These are phyloP conservation scores for Nomada flava DNA, from an alignment of 2,888 invertebrate species.

Conservation along the genomic window DNA sequence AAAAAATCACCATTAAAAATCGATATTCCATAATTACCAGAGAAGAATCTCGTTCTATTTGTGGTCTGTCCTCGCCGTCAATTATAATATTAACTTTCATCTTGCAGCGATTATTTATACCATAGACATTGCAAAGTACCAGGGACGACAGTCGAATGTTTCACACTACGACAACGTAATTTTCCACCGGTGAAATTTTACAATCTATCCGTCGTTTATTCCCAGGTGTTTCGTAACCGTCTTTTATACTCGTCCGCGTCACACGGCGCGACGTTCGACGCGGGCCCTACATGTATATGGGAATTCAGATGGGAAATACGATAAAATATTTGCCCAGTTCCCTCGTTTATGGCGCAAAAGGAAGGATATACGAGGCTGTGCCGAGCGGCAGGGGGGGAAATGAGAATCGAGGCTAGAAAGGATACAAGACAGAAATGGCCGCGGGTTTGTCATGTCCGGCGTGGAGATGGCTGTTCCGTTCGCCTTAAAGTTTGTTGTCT, in stretches of 20 bases:
- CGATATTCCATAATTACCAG: too few relatives aligned
- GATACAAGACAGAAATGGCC: slow-evolving; percentile 67
- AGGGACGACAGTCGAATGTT: neutral
- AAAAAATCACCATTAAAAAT: too few relatives aligned
- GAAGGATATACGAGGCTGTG: neutral
- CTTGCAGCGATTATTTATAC: neutral
- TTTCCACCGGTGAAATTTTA: slow-evolving; percentile 30
- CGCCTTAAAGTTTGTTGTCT: slow-evolving; percentile 79
- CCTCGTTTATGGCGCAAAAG: slow-evolving; percentile 16
- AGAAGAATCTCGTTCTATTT: too few relatives aligned
- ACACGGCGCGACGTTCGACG: slow-evolving; percentile 8
- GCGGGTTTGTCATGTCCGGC: slow-evolving; percentile 80
- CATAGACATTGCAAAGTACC: neutral
- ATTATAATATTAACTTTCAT: slow-evolving; percentile 14
- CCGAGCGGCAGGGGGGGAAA: neutral
- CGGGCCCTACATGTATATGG: slow-evolving; percentile 2
- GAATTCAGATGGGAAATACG: slow-evolving; percentile 55
- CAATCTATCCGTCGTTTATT: slow-evolving; percentile 43
- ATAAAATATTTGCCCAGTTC: slow-evolving; percentile 47
- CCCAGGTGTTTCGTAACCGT: slow-evolving; percentile 36
- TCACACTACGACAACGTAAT: slow-evolving; percentile 6
- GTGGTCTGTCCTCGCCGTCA: neutral
- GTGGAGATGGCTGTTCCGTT: slow-evolving; percentile 81
- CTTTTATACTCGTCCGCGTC: slow-evolving; percentile 24
- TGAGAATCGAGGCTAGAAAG: neutral